Evolutionary conservation across 2,797 vertebrate species (phyloP).

Genomic region (Mormyrops attenuatus): DNA sequence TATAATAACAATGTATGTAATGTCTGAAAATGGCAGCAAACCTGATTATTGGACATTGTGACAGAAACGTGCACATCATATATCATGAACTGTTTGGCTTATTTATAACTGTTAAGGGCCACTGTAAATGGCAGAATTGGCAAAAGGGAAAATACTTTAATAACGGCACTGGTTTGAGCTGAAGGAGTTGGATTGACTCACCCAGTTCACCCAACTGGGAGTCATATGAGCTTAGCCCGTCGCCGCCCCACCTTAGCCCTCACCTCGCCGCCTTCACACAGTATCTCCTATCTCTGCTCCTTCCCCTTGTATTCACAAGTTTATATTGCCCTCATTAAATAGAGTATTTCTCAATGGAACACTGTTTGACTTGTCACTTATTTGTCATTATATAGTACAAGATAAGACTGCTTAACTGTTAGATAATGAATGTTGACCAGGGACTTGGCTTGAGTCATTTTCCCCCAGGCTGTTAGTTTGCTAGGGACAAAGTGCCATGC

Average conservation of each 20-base stretch:
- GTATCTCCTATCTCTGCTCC: conserved; percentile 53
- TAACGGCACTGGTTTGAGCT: neutral
- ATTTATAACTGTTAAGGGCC: neutral
- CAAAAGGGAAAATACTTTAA: neutral
- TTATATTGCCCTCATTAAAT: conserved; percentile 59
- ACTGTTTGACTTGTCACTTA: conserved; percentile 54
- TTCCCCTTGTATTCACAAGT: conserved; percentile 45
- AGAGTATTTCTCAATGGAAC: conserved; percentile 39
- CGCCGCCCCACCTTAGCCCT: conserved; percentile 39
- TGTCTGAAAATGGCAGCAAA: neutral
- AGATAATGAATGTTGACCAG: conserved; percentile 42
- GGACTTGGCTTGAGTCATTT: conserved; percentile 20
- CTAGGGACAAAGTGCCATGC: neutral
- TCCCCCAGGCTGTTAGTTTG: neutral
- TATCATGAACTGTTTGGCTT: neutral
- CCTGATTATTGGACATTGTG: neutral
- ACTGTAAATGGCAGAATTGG: neutral
- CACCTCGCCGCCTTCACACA: conserved; percentile 39
- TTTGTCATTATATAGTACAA: conserved; percentile 48
- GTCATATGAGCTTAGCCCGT: conserved; percentile 33
- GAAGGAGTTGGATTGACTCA: neutral
- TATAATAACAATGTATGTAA: neutral
- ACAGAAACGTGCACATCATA: neutral
- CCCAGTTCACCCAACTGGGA: conserved; percentile 32
- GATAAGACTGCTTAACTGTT: conserved; percentile 36